Percentiles rank a stretch among this genome's conserved stretches.
Evolutionary conservation across 2,113 vertebrate species (phyloP).

Genomic region (Rhynchomys soricoides): DNA sequence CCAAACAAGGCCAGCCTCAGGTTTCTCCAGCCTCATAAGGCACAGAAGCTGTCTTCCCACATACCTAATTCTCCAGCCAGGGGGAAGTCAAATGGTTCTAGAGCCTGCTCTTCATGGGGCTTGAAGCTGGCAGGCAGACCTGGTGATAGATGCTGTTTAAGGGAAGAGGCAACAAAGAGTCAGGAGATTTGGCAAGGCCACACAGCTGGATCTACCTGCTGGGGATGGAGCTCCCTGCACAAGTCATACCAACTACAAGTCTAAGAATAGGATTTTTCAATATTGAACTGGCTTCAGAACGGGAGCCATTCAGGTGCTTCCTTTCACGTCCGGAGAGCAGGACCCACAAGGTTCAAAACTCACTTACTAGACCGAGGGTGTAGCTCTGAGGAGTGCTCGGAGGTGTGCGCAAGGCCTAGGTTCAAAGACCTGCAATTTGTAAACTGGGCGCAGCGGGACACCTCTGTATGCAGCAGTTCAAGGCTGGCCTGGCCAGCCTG

Average conservation of each 20-base stretch:
- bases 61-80: background rate
- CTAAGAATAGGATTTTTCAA: background rate
- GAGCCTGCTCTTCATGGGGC: background rate
- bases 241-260: background rate
- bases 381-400: background rate
- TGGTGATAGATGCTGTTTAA: background rate
- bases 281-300: background rate
- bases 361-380: background rate
- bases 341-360: background rate
- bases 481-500: background rate
- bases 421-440: background rate
- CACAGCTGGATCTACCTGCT: background rate
- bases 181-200: background rate
- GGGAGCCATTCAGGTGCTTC: background rate
- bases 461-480: background rate
- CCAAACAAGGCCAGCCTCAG: background rate
- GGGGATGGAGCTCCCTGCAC: background rate
- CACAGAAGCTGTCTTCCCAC: background rate
- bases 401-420: background rate
- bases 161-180: background rate
- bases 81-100: background rate
- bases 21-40: background rate
- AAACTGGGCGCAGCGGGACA: background rate
- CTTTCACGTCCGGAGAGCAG: background rate
- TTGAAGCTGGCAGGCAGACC: background rate